Conservation (phyloP, 2,113 vertebrate species). For the Tenebrosternarchus preto region DNA sequence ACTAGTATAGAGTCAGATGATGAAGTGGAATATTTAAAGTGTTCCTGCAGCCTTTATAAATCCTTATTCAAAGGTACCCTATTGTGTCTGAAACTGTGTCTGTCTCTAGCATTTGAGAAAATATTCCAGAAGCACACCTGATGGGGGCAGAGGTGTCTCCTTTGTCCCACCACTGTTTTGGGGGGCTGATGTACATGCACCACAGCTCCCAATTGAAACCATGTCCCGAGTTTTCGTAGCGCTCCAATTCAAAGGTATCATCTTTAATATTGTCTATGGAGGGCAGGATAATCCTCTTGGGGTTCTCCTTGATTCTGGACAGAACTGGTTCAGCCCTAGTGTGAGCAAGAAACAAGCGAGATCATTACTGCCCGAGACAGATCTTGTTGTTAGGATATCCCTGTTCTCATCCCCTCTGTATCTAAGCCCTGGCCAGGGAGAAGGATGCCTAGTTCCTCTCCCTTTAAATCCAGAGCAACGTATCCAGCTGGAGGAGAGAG, state of each 20-base stretch:
- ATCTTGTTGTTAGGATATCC: background rate
- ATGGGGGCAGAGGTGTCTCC: constrained; percentile 92
- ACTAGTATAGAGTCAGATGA: no score
- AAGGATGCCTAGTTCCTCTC: background rate
- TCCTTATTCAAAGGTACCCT: background rate
- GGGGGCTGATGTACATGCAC: constrained; percentile 99
- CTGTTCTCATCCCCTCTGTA: constrained; percentile 5
- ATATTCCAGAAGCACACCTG: constrained; percentile 72
- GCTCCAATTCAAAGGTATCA: constrained; percentile 92
- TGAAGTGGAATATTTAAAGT: no score
- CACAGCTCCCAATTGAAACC: constrained; percentile 99
- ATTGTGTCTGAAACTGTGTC: background rate
- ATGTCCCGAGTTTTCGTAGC: constrained; percentile 93
- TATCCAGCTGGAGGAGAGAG: background rate
- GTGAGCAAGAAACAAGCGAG: constrained; percentile 3
- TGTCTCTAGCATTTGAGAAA: background rate
- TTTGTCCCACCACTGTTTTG: constrained; percentile 95
- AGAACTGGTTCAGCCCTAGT: constrained; percentile 92
- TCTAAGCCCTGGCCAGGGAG: background rate
- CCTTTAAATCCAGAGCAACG: constrained; percentile 10
- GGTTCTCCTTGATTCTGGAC: constrained; percentile 89
- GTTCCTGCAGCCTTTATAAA: no score
- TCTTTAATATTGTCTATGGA: constrained; percentile 98
- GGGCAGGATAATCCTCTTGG: constrained; percentile 87
- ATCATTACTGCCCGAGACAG: constrained; percentile 15